Percentiles rank a stretch among this genome's conserved stretches.
These are phyloP conservation scores for Amiota minor DNA, from an alignment of 2,888 invertebrate genomes.

Conservation along the genomic window DNA sequence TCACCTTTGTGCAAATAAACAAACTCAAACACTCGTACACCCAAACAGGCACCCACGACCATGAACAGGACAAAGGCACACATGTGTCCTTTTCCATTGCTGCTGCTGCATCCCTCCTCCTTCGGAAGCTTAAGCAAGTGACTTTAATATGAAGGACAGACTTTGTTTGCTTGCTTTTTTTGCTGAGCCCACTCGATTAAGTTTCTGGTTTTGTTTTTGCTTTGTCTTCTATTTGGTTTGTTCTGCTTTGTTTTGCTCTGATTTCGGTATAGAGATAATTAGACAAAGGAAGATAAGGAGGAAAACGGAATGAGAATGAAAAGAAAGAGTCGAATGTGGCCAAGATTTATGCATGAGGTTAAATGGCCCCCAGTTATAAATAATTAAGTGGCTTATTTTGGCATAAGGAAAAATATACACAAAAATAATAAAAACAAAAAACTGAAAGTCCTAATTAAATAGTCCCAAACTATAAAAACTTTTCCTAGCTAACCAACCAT, in stretches of 20 bases:
- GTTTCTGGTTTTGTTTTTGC: no score
- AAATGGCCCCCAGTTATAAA: constrained; percentile 57
- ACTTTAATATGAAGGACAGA: constrained; percentile 47
- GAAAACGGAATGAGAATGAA: background rate
- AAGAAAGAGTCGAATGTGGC: constrained; percentile 31
- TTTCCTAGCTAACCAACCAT: background rate
- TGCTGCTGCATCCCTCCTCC: constrained; percentile 36
- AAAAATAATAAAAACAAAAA: constrained; percentile 44
- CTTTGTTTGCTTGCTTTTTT: constrained; percentile 51
- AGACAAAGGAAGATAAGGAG: constrained; percentile 33
- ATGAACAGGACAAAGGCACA: constrained; percentile 16
- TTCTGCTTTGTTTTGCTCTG: no score
- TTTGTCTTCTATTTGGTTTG: no score
- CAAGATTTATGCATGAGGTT: constrained; percentile 63
- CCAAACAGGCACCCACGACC: constrained; percentile 51
- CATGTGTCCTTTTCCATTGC: constrained; percentile 14
- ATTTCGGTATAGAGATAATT: constrained; percentile 52
- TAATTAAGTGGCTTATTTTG: constrained; percentile 15
- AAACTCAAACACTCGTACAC: constrained; percentile 35
- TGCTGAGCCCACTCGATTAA: no score
- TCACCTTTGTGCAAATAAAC: constrained; percentile 54
- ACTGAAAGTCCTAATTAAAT: constrained; percentile 24
- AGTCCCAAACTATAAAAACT: background rate
- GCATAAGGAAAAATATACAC: constrained; percentile 45
- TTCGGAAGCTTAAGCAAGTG: constrained; percentile 54